Evolutionary conservation across 92 coral and sea anemone genomes (phyloP), one percentile per base, ranked within the genome.

Genomic region (Porites evermanni): DNA sequence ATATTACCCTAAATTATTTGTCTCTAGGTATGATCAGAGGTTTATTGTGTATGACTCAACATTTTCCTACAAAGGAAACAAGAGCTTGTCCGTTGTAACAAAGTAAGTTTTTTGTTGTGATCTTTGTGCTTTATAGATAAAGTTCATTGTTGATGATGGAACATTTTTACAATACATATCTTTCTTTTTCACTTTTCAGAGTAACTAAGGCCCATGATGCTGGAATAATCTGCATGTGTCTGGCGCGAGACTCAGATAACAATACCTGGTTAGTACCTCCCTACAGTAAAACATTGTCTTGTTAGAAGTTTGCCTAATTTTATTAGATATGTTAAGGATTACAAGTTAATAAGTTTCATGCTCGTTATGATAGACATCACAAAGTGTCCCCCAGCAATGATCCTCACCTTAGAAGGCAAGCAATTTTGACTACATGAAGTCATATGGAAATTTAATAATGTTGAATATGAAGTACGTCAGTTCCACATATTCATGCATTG

Each of bases 121-220:
- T 13, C 11, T 14, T 56, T 14, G 16, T 56, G 12, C 61, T 56
- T 10, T 56, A 56, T 56, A 11, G 3, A 56, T 11, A 11, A 56
- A 11, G 17, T 56, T 56, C 16, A 38, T 56, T 56, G 4, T 56
- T 56, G 12, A 6, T 16, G 12, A 17, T 47, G 38, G 13, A 8
- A 4, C n/a, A 13, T 72, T 13, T 11, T 1, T 14, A 26, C 14
- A 47, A 38, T 38, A 4, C 47, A 38, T 4, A 38, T 70, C 18
- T 16, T 7, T 60, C 1, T 59, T 2, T 7, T 9, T 63, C 74
- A 8, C 8, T 58, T 86, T 79, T 23, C 83, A 96, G 99, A 87
- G 88, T 96, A 56, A 87, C 69, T 79, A 91, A 92, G 80, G 99
- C 99, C n/a, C 99, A 96, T 81, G 98, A 96, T 77, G 98, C 99